A percentile compares a stretch with the other conserved stretches of the same genome.
Conservation (phyloP, 1,140 invertebrate species). For the Halictus rubicundus region DNA sequence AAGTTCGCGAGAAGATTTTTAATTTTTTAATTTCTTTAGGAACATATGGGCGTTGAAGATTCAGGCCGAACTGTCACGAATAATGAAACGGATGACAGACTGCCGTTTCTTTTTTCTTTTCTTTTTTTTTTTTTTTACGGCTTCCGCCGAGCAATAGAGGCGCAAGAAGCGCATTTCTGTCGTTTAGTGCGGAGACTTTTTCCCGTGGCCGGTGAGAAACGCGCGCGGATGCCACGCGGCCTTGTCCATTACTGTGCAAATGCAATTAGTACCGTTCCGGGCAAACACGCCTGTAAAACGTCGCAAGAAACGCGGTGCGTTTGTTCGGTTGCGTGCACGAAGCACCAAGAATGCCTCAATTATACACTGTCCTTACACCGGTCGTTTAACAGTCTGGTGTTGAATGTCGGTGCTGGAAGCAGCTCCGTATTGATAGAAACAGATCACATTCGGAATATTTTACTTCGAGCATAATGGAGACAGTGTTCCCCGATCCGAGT, state of each 20-base stretch:
- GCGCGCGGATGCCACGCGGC: slow-evolving; percentile 53
- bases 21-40: no score
- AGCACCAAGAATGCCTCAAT: slow-evolving; percentile 37
- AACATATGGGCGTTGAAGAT: background rate
- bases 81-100: background rate
- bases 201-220: slow-evolving; percentile 44
- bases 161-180: slow-evolving; percentile 24
- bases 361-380: slow-evolving; percentile 20
- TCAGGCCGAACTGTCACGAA: background rate
- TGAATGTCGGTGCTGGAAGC: background rate
- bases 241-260: slow-evolving; percentile 74
- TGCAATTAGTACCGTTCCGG: slow-evolving; percentile 75
- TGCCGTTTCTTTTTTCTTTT: no score
- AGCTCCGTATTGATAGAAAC: background rate
- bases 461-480: background rate
- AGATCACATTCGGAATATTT: background rate
- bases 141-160: slow-evolving; percentile 17
- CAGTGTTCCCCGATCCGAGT: no score
- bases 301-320: slow-evolving; percentile 66
- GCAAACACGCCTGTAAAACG: slow-evolving; percentile 51
- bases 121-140: no score
- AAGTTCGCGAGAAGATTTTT: no score
- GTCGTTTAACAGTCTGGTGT: background rate
- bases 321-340: slow-evolving; percentile 44
- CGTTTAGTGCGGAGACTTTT: slow-evolving; percentile 31